Evolutionary conservation across 2,888 invertebrate genomes (phyloP).

Genomic region (Agonopterix subpropinquella): DNA sequence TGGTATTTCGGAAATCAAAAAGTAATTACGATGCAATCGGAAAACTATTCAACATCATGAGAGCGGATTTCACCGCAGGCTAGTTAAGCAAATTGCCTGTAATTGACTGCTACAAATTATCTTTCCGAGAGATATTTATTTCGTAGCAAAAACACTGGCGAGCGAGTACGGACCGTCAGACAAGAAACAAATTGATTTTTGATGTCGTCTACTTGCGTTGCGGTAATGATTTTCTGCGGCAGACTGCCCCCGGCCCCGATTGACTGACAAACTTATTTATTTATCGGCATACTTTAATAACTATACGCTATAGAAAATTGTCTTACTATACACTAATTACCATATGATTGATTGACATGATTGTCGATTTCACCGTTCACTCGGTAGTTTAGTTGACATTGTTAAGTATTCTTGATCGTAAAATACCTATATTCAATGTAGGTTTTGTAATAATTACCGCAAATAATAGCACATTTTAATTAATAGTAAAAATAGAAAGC

Average conservation of each 20-base stretch:
- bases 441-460: no score
- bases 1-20: neutral
- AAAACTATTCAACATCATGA: neutral
- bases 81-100: slow-evolving; percentile 26
- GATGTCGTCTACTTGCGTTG: slow-evolving; percentile 42
- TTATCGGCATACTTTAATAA: slow-evolving; percentile 35
- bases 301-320: slow-evolving; percentile 26
- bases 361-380: neutral
- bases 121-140: slow-evolving; percentile 32
- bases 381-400: neutral
- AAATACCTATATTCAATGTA: no score
- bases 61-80: slow-evolving; percentile 11
- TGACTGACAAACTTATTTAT: slow-evolving; percentile 28
- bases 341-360: slow-evolving; percentile 27
- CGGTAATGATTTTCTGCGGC: slow-evolving; percentile 40
- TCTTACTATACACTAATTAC: slow-evolving; percentile 26
- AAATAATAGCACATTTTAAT: no score
- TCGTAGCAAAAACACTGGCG: slow-evolving; percentile 30
- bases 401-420: no score
- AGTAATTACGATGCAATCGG: neutral
- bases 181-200: slow-evolving; percentile 64
- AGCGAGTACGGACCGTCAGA: slow-evolving; percentile 18
- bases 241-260: slow-evolving; percentile 24
- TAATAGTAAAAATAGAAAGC: no score
- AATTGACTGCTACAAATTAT: slow-evolving; percentile 38